These are phyloP conservation scores for Xanthia togata DNA, from an alignment of 2,888 invertebrate species.

Conservation along the genomic window DNA sequence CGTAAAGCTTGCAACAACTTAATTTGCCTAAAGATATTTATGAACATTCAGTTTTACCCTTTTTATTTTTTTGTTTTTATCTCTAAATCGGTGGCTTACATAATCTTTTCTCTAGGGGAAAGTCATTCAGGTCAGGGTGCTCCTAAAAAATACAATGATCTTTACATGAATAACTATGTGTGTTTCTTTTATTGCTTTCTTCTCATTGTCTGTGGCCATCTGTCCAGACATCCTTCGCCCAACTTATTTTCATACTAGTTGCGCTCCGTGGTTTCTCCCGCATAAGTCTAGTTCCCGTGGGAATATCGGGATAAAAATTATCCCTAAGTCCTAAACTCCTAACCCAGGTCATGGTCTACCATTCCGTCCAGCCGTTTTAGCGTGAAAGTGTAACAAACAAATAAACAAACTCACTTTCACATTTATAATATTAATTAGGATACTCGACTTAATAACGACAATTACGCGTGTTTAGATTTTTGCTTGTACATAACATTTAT, in stretches of 20 bases:
- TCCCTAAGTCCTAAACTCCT: too few relatives aligned
- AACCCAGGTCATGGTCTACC: too few relatives aligned
- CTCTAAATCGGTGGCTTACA: not conserved
- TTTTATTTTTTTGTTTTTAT: not conserved
- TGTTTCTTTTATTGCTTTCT: not conserved
- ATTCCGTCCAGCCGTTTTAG: too few relatives aligned
- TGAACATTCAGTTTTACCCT: not conserved
- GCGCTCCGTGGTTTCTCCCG: too few relatives aligned
- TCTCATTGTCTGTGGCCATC: not conserved
- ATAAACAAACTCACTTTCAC: too few relatives aligned
- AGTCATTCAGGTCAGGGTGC: not conserved
- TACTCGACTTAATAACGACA: not conserved
- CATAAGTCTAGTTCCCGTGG: too few relatives aligned
- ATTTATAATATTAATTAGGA: too few relatives aligned
- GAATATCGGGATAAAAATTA: too few relatives aligned
- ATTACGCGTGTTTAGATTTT: slow-evolving; percentile 17
- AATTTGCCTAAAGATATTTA: not conserved
- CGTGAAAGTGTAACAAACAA: too few relatives aligned
- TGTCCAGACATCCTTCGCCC: not conserved
- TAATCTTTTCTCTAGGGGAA: not conserved
- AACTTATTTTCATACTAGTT: not conserved
- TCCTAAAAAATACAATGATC: too few relatives aligned
- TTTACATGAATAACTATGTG: not conserved
- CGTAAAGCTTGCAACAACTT: slow-evolving; percentile 2
- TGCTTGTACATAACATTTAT: slow-evolving; percentile 51